Evolutionary conservation across 1,140 invertebrate species (phyloP).

Genomic region (Calosoma granatense): DNA sequence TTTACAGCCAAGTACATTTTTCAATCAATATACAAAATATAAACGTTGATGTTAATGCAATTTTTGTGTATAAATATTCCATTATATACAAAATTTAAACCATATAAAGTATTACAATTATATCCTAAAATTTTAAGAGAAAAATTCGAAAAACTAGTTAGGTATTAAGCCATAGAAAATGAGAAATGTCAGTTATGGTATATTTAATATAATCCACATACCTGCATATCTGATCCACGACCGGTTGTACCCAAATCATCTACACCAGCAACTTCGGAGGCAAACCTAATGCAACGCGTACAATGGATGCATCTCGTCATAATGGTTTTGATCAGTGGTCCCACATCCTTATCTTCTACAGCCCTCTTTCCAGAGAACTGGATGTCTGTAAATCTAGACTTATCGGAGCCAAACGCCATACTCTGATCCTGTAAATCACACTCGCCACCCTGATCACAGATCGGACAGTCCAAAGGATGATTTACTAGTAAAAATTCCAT

Average conservation of each 20-base stretch:
- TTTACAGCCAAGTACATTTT: too few species aligned
- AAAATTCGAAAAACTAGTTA: too few species aligned
- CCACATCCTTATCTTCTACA: slow-evolving; percentile 98
- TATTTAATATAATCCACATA: slow-evolving; percentile 25
- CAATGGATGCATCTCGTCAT: slow-evolving; percentile 99
- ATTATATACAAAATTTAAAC: too few species aligned
- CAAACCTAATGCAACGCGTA: slow-evolving; percentile 94
- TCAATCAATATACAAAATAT: too few species aligned
- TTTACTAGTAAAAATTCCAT: slow-evolving; percentile 99
- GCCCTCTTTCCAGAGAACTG: slow-evolving; percentile 91
- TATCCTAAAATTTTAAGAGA: too few species aligned
- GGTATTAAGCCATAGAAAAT: too few species aligned
- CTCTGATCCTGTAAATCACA: slow-evolving; percentile 98
- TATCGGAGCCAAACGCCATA: slow-evolving; percentile 98
- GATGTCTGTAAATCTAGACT: slow-evolving; percentile 89
- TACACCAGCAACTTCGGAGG: slow-evolving; percentile 93
- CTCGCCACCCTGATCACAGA: slow-evolving; percentile 99
- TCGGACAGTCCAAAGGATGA: slow-evolving; percentile 98
- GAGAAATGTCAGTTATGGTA: too few species aligned
- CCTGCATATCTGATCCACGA: slow-evolving; percentile 90
- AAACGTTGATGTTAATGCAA: too few species aligned
- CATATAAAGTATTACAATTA: too few species aligned
- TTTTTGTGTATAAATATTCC: too few species aligned
- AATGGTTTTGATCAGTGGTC: slow-evolving; percentile 96
- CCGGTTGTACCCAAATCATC: slow-evolving; percentile 97